Conservation (phyloP, 2,888 invertebrate genomes). For the Eulithis testata region DNA sequence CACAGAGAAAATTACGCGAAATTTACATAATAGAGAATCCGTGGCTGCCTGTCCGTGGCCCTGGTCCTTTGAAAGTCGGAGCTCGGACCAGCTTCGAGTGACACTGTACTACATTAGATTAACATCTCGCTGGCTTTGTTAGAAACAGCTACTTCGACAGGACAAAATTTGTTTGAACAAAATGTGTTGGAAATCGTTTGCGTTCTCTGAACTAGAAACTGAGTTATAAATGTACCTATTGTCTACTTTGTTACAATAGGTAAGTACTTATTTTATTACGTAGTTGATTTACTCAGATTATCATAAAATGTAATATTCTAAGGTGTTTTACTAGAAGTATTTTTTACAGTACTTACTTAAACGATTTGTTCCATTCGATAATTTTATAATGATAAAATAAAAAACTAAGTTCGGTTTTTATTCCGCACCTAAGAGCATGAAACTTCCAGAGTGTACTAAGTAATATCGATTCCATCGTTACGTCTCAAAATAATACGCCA, state of each 20-base stretch:
- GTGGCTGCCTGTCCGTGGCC: conserved; percentile 60
- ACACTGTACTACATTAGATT: conserved; percentile 80
- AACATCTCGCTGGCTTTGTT: conserved; percentile 81
- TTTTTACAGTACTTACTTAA: no score
- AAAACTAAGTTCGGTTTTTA: not conserved
- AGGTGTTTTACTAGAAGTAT: no score
- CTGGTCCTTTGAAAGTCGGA: conserved; percentile 79
- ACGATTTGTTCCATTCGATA: no score
- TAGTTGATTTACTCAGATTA: no score
- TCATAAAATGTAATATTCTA: no score
- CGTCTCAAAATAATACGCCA: conserved; percentile 27
- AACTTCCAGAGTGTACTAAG: not conserved
- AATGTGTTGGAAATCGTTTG: conserved; percentile 49
- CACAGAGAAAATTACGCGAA: conserved; percentile 79
- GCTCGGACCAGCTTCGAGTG: conserved; percentile 72
- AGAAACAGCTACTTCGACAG: conserved; percentile 64
- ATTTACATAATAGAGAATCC: conserved; percentile 84
- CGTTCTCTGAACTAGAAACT: not conserved
- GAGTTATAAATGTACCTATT: no score
- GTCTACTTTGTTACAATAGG: no score
- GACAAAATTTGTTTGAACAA: conserved; percentile 69
- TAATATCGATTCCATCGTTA: conserved; percentile 16
- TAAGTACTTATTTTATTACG: no score
- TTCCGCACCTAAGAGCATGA: conserved; percentile 3
- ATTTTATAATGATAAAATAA: no score